Conservation (phyloP, 2,113 vertebrate genomes). For the Salvator merianae region DNA sequence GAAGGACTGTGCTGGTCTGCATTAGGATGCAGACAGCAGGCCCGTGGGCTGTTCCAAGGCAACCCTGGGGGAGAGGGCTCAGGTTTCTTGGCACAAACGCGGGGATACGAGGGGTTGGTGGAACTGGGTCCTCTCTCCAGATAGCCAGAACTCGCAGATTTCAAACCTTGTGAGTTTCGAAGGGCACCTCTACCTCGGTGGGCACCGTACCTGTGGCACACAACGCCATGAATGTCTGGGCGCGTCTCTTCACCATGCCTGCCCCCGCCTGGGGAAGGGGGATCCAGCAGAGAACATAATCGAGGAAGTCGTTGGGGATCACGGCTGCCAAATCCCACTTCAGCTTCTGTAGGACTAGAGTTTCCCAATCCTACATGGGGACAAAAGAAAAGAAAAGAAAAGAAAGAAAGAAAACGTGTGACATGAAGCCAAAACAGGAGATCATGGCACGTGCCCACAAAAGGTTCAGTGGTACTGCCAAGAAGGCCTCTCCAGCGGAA, state of each 20-base stretch:
- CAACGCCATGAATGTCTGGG: constrained; percentile 86
- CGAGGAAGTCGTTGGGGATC: constrained; percentile 90
- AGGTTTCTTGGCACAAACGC: too few relatives aligned
- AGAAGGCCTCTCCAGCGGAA: too few relatives aligned
- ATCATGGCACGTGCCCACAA: too few relatives aligned
- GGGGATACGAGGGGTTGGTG: not conserved
- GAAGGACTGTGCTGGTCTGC: too few relatives aligned
- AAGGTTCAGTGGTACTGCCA: too few relatives aligned
- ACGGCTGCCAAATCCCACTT: constrained; percentile 91
- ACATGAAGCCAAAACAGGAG: too few relatives aligned
- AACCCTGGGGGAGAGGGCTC: too few relatives aligned
- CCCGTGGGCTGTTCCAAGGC: too few relatives aligned
- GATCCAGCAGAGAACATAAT: constrained; percentile 83
- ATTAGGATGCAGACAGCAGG: too few relatives aligned
- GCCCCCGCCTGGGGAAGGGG: constrained; percentile 68
- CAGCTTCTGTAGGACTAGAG: constrained; percentile 82
- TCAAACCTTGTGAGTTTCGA: too few relatives aligned
- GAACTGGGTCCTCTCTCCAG: not conserved
- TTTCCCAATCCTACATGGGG: constrained; percentile 84
- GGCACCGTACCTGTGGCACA: constrained; percentile 80
- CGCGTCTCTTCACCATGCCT: constrained; percentile 79
- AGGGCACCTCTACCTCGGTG: not conserved
- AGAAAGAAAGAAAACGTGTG: not conserved
- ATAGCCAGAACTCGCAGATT: too few relatives aligned
- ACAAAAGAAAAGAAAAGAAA: too few relatives aligned